Evolutionary conservation across 2,888 invertebrate species (phyloP), one percentile per base, ranked within the genome.

Genomic region (Papilio elwesi): DNA sequence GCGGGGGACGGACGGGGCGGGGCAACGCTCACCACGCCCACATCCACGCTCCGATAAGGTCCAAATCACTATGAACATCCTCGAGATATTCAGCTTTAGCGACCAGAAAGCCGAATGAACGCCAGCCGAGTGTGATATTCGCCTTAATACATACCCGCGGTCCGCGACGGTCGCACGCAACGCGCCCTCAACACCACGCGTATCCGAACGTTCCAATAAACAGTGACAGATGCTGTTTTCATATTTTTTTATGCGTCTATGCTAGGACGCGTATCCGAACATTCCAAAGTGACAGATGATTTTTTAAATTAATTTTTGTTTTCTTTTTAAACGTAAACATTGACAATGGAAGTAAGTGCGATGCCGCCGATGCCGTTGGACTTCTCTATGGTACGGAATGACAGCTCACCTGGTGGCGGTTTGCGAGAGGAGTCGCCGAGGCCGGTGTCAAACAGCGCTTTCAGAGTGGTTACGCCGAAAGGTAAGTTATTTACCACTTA

Each of bases 391-490:
- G 92, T 93, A 88, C 86, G 94, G 84, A 88, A 83, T 87, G 92
- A 85, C 77, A 85, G 83, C 69, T 89, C 91, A 67, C 89, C 92
- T 64, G 87, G 85, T 36, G 81, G 82, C 71, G 79, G 80, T 47
- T 76, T 91, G 74, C 84, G 92, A 76, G 91, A 90, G 70, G 85
- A 83, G 53, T 93, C 92, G 6, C 93, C 93, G 77, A 85, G 92
- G 73, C 89, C 90, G 68, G 91, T 90, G 49, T 90, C 92, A 48
- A 92, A 90, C 80, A 96, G 95, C 92, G 96, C 96, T 43, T 96
- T 96, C 85, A 93, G 95, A 79, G 95, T 96, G 70, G 96, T 96
- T 80, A 96, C 95, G 5, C 96, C 96, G 6, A 96, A 96, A 92
- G 95, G 95, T 89, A 90, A 89, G 86, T 76, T 75, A 64, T 52